Conservation (phyloP, 2,888 invertebrate species). For the Sipha maydis region DNA sequence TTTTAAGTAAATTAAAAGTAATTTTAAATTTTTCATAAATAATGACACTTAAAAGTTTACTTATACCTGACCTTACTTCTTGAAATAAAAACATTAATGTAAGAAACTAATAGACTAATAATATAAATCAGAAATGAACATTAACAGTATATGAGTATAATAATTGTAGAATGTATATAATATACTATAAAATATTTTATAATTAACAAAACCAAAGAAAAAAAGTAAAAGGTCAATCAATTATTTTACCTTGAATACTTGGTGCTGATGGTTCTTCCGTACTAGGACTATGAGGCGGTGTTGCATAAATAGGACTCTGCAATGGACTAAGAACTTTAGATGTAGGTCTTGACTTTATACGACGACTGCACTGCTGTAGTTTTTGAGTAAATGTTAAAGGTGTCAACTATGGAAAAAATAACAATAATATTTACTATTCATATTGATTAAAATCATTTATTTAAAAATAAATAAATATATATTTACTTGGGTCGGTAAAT, state of each 20-base stretch:
- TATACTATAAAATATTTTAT: too few relatives aligned
- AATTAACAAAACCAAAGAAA: too few relatives aligned
- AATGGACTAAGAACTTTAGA: slow-evolving; percentile 73
- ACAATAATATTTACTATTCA: background rate
- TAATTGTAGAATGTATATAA: too few relatives aligned
- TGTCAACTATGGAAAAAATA: slow-evolving; percentile 65
- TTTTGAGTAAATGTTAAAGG: slow-evolving; percentile 90
- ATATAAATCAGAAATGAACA: too few relatives aligned
- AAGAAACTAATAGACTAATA: background rate
- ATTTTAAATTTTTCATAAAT: too few relatives aligned
- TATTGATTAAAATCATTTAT: background rate
- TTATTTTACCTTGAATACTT: slow-evolving; percentile 39
- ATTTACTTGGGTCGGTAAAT: slow-evolving; percentile 66
- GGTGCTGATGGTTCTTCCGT: slow-evolving; percentile 54
- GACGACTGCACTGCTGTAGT: slow-evolving; percentile 84
- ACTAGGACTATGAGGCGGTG: slow-evolving; percentile 79
- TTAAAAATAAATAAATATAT: background rate
- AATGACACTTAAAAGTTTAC: too few relatives aligned
- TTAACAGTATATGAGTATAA: too few relatives aligned
- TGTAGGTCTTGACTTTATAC: slow-evolving; percentile 74
- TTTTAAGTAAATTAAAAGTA: too few relatives aligned
- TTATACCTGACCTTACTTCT: too few relatives aligned
- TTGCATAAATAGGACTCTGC: slow-evolving; percentile 79
- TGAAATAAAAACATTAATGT: background rate
- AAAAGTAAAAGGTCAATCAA: background rate